These are phyloP conservation scores for Sinocyclocheilus anophthalmus DNA, from an alignment of 2,113 vertebrate species.

Conservation along the genomic window DNA sequence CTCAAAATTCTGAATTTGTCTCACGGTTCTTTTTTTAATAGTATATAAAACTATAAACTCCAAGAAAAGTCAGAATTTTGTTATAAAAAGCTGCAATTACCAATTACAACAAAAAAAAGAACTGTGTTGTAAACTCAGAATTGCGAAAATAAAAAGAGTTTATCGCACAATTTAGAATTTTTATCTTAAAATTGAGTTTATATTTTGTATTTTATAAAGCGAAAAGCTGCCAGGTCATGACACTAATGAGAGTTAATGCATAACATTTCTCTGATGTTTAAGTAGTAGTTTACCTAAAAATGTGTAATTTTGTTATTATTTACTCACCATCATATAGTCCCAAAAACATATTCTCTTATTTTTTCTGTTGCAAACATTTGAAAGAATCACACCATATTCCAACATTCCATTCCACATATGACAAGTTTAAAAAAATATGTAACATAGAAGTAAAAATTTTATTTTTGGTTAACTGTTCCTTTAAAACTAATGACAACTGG, in stretches of 20 bases:
- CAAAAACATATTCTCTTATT: neutral
- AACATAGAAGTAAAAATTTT: too few species aligned
- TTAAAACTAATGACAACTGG: neutral
- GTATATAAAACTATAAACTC: too few species aligned
- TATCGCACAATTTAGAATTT: too few species aligned
- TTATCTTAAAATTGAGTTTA: neutral
- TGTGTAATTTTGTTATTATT: neutral
- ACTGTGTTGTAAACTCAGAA: too few species aligned
- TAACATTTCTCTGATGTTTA: neutral
- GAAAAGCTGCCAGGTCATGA: neutral
- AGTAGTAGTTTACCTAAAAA: neutral
- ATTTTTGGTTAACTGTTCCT: neutral
- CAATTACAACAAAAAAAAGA: too few species aligned
- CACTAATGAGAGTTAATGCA: neutral
- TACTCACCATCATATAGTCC: neutral
- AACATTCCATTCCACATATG: neutral
- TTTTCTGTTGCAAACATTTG: neutral
- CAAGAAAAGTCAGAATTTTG: too few species aligned
- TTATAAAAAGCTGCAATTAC: too few species aligned
- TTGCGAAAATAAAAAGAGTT: too few species aligned
- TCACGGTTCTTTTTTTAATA: too few species aligned
- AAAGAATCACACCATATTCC: too few species aligned
- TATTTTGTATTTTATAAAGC: neutral
- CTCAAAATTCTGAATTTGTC: too few species aligned
- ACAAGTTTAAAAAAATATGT: too few species aligned